Percentiles rank a stretch among this genome's conserved stretches.
Evolutionary conservation across 2,888 invertebrate species (phyloP).

Genomic region (Oscheius sp.): DNA sequence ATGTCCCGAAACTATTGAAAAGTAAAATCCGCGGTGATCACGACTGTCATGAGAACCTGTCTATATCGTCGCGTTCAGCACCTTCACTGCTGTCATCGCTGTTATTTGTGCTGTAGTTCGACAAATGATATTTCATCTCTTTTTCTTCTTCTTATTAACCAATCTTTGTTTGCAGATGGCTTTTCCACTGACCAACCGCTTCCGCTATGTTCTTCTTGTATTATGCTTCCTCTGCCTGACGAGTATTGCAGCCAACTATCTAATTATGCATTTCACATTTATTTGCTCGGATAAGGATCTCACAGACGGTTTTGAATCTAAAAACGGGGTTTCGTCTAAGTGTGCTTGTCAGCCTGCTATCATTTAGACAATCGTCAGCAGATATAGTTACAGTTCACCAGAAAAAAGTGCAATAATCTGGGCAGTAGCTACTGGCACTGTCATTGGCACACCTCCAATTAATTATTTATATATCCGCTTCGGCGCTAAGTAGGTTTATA

Average conservation of each 20-base stretch:
- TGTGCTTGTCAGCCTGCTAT: neutral
- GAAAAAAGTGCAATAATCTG: constrained; percentile 61
- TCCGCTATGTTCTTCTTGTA: constrained; percentile 53
- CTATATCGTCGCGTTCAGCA: constrained; percentile 16
- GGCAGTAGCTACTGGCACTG: constrained; percentile 63
- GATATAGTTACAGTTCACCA: constrained; percentile 57
- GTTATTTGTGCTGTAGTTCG: neutral
- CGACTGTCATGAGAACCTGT: constrained; percentile 14
- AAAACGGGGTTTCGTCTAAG: constrained; percentile 43
- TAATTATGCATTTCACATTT: constrained; percentile 63
- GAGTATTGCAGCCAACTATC: constrained; percentile 56
- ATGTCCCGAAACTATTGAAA: constrained; percentile 9
- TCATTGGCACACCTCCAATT: constrained; percentile 65
- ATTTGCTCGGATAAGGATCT: constrained; percentile 62
- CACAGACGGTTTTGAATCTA: constrained; percentile 39
- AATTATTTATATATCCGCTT: constrained; percentile 60
- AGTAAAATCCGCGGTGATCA: constrained; percentile 22
- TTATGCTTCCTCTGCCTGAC: constrained; percentile 54
- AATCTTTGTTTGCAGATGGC: neutral
- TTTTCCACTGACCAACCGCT: constrained; percentile 23
- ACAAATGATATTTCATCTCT: neutral
- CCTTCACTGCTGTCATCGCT: neutral
- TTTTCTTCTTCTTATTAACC: too few relatives aligned
- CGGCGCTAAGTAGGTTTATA: constrained; percentile 52
- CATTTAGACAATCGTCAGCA: constrained; percentile 52